Percentiles rank a stretch among this genome's conserved stretches.
phyloP scores from a whole-genome alignment of 2,797 vertebrate genomes.

The Schizopygopsis malacanthus region DNA sequence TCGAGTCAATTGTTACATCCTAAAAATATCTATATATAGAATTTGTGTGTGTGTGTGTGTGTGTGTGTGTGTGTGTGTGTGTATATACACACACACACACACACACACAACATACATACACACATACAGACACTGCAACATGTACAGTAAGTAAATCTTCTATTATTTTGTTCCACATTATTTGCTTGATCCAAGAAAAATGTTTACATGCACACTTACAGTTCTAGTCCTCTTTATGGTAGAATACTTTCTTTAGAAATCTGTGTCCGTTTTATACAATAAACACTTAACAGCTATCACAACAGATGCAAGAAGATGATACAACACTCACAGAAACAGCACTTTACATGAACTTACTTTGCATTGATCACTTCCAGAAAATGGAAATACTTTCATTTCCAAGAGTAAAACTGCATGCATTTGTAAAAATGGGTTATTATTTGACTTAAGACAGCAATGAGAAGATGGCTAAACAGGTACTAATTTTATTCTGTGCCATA shows the following conservation, averaged over 20 bases:
- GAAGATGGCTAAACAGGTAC: slow-evolving; percentile 14
- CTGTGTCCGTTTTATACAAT: not conserved
- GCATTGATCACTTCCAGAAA: slow-evolving; percentile 2
- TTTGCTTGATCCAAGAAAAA: not conserved
- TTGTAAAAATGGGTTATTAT: slow-evolving; percentile 12
- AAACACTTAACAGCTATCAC: not conserved
- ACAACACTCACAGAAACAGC: not conserved
- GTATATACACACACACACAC: too few relatives aligned
- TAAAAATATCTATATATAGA: too few relatives aligned
- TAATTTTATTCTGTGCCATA: slow-evolving; percentile 39
- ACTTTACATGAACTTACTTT: not conserved
- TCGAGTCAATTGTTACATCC: too few relatives aligned
- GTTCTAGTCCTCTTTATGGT: not conserved
- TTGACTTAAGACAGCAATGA: not conserved
- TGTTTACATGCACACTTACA: not conserved
- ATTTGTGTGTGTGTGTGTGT: too few relatives aligned
- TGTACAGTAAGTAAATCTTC: not conserved
- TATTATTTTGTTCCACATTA: not conserved
- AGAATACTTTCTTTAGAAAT: not conserved
- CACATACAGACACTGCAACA: too few relatives aligned
- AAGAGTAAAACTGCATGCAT: not conserved
- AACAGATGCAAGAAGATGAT: not conserved
- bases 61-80: too few relatives aligned
- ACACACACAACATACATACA: too few relatives aligned
- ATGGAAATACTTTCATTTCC: not conserved